phyloP scores from a whole-genome alignment of 2,888 invertebrate species.

The Chloroclysta siterata region DNA sequence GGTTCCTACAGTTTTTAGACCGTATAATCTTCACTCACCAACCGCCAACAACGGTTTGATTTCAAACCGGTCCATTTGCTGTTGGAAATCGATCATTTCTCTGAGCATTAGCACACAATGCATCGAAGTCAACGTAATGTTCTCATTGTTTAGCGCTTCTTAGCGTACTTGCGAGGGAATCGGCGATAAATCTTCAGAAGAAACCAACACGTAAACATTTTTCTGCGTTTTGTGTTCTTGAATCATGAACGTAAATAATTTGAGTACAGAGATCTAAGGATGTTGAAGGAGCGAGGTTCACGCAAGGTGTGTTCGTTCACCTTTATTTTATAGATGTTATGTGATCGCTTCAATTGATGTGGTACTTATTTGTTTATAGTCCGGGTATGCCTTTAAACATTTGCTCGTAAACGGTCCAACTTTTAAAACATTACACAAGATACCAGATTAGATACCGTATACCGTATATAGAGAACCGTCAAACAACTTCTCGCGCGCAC shows the following conservation, averaged over 20 bases:
- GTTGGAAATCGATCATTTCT: constrained; percentile 30
- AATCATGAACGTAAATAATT: neutral
- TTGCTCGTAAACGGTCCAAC: neutral
- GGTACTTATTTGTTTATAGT: neutral
- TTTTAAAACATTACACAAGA: neutral
- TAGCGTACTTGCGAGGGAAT: constrained; percentile 23
- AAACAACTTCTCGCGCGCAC: too few species aligned
- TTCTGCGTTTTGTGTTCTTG: neutral
- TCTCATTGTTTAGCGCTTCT: constrained; percentile 46
- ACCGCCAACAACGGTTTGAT: constrained; percentile 6
- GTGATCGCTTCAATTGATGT: neutral
- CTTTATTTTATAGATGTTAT: neutral
- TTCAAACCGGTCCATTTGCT: constrained; percentile 18
- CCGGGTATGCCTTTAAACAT: neutral
- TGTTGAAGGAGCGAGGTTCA: constrained; percentile 2
- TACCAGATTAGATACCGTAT: too few species aligned
- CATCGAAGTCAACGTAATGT: constrained; percentile 17
- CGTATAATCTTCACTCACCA: neutral
- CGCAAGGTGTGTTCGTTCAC: neutral
- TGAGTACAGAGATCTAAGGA: neutral
- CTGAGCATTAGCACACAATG: constrained; percentile 57
- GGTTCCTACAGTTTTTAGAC: neutral
- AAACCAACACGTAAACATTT: constrained; percentile 8
- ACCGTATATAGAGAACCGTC: too few species aligned
- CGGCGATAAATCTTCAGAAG: constrained; percentile 17